phyloP scores from a whole-genome alignment of 2,888 invertebrate species.

The Auanema sp. region DNA sequence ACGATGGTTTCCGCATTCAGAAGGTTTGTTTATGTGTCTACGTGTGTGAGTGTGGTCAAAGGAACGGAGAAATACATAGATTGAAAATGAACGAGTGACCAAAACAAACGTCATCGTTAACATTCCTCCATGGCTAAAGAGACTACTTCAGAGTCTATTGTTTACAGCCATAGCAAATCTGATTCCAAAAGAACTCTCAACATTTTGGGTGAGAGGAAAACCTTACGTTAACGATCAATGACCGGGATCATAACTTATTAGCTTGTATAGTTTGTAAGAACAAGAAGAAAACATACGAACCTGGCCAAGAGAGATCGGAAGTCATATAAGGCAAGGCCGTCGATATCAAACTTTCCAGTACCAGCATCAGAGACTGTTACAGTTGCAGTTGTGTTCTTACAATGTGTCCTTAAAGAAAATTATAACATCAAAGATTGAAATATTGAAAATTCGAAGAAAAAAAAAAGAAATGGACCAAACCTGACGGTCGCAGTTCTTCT shows the following conservation, averaged over 20 bases:
- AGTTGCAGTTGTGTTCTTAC: slow-evolving; percentile 49
- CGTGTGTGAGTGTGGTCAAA: too few species aligned
- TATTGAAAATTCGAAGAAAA: too few species aligned
- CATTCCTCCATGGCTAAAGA: background rate
- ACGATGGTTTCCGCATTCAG: background rate
- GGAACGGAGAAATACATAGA: too few species aligned
- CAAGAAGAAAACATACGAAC: slow-evolving; percentile 23
- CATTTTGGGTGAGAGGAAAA: too few species aligned
- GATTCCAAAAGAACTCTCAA: too few species aligned
- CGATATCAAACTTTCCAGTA: slow-evolving; percentile 52
- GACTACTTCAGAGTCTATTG: background rate
- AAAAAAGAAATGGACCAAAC: slow-evolving; percentile 19
- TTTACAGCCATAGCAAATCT: too few species aligned
- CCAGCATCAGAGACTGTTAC: slow-evolving; percentile 54
- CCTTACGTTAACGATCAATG: too few species aligned
- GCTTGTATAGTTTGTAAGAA: background rate
- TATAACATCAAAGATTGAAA: background rate
- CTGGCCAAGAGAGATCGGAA: slow-evolving; percentile 54
- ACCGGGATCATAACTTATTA: too few species aligned
- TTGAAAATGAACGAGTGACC: slow-evolving; percentile 1
- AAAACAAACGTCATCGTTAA: slow-evolving; percentile 6
- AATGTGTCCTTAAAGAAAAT: slow-evolving; percentile 34
- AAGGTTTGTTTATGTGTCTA: slow-evolving; percentile 6
- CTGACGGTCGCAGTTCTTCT: slow-evolving; percentile 41
- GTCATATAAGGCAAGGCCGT: slow-evolving; percentile 47